Conservation (phyloP, 1,140 invertebrate genomes). For the Nymphalis io region DNA sequence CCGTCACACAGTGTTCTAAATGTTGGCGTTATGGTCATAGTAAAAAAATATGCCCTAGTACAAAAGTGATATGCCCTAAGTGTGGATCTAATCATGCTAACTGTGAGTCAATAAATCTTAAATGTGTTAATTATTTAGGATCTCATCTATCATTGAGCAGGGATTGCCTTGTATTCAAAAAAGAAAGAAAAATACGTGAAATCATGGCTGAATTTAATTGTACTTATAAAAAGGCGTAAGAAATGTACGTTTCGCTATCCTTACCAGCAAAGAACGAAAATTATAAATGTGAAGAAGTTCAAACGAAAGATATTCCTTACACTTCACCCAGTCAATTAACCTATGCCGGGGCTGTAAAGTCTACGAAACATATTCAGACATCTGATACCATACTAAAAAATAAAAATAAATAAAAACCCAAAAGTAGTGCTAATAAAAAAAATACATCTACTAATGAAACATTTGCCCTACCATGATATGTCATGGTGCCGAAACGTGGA, state of each 20-base stretch:
- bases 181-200: not conserved
- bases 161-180: not conserved
- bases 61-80: conserved; percentile 13
- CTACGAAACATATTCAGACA: not conserved
- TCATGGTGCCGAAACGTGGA: too few species aligned
- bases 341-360: not conserved
- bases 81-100: too few species aligned
- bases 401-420: not conserved
- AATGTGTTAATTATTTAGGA: not conserved
- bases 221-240: not conserved
- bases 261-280: not conserved
- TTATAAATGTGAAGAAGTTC: not conserved
- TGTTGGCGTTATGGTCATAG: conserved; percentile 12
- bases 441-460: too few species aligned
- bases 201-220: not conserved
- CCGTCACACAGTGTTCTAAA: conserved; percentile 7
- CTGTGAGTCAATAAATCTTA: conserved; percentile 1
- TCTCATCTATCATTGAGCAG: not conserved
- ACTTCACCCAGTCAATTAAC: not conserved
- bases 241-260: not conserved
- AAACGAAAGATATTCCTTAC: not conserved
- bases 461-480: too few species aligned
- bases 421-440: too few species aligned
- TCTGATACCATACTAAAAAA: too few species aligned
- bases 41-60: conserved; percentile 9